Conservation (phyloP, 2,797 vertebrate species). For the Sparus aurata region DNA sequence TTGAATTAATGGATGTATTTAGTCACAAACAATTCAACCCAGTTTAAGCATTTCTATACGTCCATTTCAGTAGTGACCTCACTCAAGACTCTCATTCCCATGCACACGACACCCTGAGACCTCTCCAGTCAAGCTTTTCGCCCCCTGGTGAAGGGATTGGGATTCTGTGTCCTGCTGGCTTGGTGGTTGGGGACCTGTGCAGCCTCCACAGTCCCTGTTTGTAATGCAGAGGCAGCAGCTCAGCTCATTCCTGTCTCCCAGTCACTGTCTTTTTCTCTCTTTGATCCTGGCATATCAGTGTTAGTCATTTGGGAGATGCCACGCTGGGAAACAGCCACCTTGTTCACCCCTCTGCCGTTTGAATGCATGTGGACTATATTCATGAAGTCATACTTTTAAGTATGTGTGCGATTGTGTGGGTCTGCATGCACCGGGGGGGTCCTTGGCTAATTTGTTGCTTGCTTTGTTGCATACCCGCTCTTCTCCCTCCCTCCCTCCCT, state of each 20-base stretch:
- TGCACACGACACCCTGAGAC: neutral
- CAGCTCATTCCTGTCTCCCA: conserved; percentile 10
- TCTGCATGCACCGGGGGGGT: conserved; percentile 55
- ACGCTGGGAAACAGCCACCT: conserved; percentile 60
- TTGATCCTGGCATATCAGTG: conserved; percentile 13
- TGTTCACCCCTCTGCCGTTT: conserved; percentile 66
- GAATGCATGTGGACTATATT: conserved; percentile 45
- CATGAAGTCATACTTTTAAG: conserved; percentile 34
- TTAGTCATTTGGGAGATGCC: conserved; percentile 46
- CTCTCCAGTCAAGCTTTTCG: conserved; percentile 4
- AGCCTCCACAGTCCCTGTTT: conserved; percentile 26
- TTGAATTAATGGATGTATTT: neutral
- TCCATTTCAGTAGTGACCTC: neutral
- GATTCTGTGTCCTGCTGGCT: conserved; percentile 23
- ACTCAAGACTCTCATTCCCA: conserved; percentile 1
- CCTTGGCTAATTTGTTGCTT: conserved; percentile 78
- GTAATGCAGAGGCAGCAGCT: conserved; percentile 31
- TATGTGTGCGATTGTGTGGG: conserved; percentile 44
- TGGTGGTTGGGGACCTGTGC: conserved; percentile 6
- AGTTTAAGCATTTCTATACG: neutral
- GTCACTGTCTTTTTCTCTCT: conserved; percentile 9
- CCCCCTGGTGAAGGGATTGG: conserved; percentile 14
- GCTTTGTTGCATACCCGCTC: conserved; percentile 71
- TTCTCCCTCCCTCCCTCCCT: conserved; percentile 36
- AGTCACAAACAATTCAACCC: neutral